Conservation (phyloP, 2,113 vertebrate genomes). For the Erythrocercus mccallii region DNA sequence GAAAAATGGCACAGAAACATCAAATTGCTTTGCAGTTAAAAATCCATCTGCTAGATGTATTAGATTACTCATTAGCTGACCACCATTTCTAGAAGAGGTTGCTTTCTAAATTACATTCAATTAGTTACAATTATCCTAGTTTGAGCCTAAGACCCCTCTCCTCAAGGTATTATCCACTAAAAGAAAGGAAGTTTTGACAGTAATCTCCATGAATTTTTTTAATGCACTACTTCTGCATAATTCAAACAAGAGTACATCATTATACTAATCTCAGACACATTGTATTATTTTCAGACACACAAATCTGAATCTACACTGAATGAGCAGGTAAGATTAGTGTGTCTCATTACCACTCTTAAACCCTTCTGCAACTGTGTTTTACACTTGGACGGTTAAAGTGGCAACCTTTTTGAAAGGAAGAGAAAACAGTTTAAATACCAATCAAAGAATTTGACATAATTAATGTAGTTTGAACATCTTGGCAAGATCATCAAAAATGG, state of each 20-base stretch:
- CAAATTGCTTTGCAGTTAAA: not conserved
- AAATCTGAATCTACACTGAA: conserved; percentile 39
- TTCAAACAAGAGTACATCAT: conserved; percentile 9
- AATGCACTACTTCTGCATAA: not conserved
- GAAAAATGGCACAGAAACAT: conserved; percentile 21
- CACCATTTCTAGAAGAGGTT: not conserved
- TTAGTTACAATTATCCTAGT: conserved; percentile 54
- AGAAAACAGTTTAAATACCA: conserved; percentile 22
- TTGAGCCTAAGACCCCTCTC: not conserved
- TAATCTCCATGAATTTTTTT: not conserved
- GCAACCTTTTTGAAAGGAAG: conserved; percentile 1
- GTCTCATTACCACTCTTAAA: not conserved
- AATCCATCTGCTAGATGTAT: not conserved
- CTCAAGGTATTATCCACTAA: conserved; percentile 13
- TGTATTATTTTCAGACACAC: not conserved
- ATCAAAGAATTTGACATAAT: conserved; percentile 36
- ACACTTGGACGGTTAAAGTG: not conserved
- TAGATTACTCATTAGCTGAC: not conserved
- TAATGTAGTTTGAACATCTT: conserved; percentile 1
- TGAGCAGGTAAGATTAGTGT: not conserved
- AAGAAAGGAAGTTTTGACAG: conserved; percentile 30
- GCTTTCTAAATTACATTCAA: conserved; percentile 25
- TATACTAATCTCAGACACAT: not conserved
- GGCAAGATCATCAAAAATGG: conserved; percentile 40
- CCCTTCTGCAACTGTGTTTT: not conserved